These are phyloP conservation scores for Drosophila basisetae DNA, from an alignment of 2,888 invertebrate species.

Conservation along the genomic window DNA sequence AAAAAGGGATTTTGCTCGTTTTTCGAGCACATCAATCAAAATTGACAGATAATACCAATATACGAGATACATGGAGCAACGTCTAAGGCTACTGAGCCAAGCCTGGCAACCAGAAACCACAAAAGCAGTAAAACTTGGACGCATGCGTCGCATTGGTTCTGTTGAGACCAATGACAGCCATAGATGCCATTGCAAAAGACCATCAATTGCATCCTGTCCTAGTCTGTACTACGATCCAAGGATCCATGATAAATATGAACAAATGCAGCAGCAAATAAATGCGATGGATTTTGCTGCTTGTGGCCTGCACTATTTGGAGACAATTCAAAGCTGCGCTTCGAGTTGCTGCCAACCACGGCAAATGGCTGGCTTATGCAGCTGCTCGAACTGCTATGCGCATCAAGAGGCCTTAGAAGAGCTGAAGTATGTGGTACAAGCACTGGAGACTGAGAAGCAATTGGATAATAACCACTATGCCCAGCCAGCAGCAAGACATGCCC, in stretches of 20 bases:
- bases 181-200: neutral
- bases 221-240: neutral
- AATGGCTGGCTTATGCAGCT: neutral
- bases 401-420: conserved; percentile 21
- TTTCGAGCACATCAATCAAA: neutral
- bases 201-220: neutral
- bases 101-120: conserved; percentile 3
- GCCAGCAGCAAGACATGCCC: neutral
- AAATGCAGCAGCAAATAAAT: conserved; percentile 8
- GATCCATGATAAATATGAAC: neutral
- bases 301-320: neutral
- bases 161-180: conserved; percentile 32
- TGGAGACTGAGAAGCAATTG: conserved; percentile 15
- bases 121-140: conserved; percentile 26
- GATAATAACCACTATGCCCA: neutral
- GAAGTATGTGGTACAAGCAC: conserved; percentile 16
- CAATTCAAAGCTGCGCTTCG: neutral
- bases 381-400: neutral
- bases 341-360: neutral
- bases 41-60: conserved; percentile 15
- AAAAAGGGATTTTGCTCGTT: conserved; percentile 3
- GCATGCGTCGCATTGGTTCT: conserved; percentile 44
- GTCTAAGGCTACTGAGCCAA: conserved; percentile 7
- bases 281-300: neutral
- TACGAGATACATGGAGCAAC: conserved; percentile 12